Percentiles rank a stretch among this genome's conserved stretches.
phyloP scores from a whole-genome alignment of 2,797 vertebrate species.

The Crenuchus spilurus region DNA sequence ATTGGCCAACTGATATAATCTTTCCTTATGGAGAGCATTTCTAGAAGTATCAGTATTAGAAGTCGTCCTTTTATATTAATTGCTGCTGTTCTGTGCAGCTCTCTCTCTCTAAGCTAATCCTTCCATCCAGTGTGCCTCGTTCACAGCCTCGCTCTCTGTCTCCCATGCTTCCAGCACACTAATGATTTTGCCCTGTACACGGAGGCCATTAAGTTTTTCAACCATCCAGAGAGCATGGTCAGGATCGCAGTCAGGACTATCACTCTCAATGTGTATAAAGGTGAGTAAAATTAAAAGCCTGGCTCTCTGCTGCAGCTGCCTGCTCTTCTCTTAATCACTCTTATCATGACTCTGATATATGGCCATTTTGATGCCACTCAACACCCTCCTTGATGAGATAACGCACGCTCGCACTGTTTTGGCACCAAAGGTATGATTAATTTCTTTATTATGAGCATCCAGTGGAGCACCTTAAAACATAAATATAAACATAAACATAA shows the following conservation, averaged over 20 bases:
- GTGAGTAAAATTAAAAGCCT: constrained; percentile 73
- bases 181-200: constrained; percentile 99
- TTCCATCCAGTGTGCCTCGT: constrained; percentile 56
- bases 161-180: constrained; percentile 90
- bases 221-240: constrained; percentile 99
- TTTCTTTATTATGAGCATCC: background rate
- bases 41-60: background rate
- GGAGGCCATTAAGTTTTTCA: constrained; percentile 99
- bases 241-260: constrained; percentile 98
- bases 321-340: constrained; percentile 22
- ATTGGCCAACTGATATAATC: background rate
- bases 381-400: background rate
- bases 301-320: constrained; percentile 8
- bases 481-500: no score
- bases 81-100: constrained; percentile 22
- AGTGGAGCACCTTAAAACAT: background rate
- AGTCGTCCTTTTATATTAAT: background rate
- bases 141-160: constrained; percentile 70
- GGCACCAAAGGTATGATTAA: background rate
- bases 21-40: background rate
- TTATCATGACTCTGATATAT: constrained; percentile 57
- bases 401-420: constrained; percentile 27
- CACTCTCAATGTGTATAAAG: constrained; percentile 99
- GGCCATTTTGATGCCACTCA: constrained; percentile 62
- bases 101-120: constrained; percentile 58